A percentile compares a stretch with the other conserved stretches of the same genome.
These are phyloP conservation scores for Hyppa rectilinea DNA, from an alignment of 2,888 invertebrate genomes.

Conservation along the genomic window DNA sequence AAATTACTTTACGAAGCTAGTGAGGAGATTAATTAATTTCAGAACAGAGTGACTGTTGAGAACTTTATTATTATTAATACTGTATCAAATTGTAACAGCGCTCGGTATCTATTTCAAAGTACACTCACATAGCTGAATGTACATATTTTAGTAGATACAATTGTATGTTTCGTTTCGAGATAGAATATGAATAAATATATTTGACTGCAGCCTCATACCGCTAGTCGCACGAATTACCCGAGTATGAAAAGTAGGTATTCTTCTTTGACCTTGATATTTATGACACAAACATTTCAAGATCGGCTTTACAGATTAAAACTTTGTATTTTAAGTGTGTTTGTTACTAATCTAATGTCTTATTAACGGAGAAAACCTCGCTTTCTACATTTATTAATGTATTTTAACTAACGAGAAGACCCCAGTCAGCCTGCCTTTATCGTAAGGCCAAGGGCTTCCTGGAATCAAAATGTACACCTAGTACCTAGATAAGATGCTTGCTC, in stretches of 20 bases:
- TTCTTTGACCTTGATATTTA: slow-evolving; percentile 82
- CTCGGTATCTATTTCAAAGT: slow-evolving; percentile 64
- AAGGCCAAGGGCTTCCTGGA: slow-evolving; percentile 49
- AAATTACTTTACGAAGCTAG: slow-evolving; percentile 53
- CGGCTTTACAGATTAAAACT: slow-evolving; percentile 70
- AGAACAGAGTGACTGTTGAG: slow-evolving; percentile 53
- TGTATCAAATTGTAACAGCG: slow-evolving; percentile 66
- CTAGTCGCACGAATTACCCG: slow-evolving; percentile 71
- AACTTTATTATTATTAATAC: slow-evolving; percentile 62
- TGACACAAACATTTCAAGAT: slow-evolving; percentile 78
- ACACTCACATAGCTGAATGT: slow-evolving; percentile 66
- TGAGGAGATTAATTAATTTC: slow-evolving; percentile 64
- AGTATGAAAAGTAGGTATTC: slow-evolving; percentile 76
- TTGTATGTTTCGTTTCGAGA: slow-evolving; percentile 66
- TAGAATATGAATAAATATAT: slow-evolving; percentile 70
- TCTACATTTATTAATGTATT: slow-evolving; percentile 9
- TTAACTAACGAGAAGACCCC: neutral
- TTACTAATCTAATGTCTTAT: slow-evolving; percentile 30
- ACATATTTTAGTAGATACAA: slow-evolving; percentile 58
- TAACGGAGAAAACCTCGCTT: slow-evolving; percentile 42
- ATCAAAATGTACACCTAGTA: slow-evolving; percentile 39
- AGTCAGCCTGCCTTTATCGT: slow-evolving; percentile 18
- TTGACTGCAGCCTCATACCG: slow-evolving; percentile 69
- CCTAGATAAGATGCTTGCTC: slow-evolving; percentile 53
- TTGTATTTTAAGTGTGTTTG: slow-evolving; percentile 59